Conservation (phyloP, 2,888 invertebrate genomes). For the Acrocyrtus sp. region DNA sequence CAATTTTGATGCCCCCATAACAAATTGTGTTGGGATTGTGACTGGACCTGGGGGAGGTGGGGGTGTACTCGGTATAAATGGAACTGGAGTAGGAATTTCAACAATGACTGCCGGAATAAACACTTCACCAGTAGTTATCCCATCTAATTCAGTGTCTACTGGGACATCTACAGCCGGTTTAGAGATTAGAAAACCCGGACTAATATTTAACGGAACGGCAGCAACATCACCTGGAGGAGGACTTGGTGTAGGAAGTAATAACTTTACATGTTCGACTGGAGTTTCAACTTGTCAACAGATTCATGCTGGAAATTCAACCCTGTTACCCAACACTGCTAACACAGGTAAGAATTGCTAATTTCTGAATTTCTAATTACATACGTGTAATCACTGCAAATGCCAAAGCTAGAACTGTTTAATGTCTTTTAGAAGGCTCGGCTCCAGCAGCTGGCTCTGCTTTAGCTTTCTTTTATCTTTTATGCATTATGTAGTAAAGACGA, state of each 20-base stretch:
- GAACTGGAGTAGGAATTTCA: conserved; percentile 26
- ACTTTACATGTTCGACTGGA: conserved; percentile 24
- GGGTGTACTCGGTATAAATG: conserved; percentile 20
- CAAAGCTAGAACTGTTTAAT: too few species aligned
- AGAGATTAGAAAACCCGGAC: conserved; percentile 29
- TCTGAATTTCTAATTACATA: not conserved
- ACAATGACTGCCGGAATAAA: conserved; percentile 26
- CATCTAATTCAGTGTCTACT: conserved; percentile 36
- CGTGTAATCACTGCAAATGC: too few species aligned
- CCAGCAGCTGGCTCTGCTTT: too few species aligned
- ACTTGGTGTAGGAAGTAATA: conserved; percentile 15
- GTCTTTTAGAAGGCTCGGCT: too few species aligned
- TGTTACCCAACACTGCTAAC: conserved; percentile 6
- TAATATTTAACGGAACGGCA: conserved; percentile 29
- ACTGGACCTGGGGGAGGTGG: conserved; percentile 10
- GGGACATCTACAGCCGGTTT: conserved; percentile 36
- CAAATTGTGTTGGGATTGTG: conserved; percentile 12
- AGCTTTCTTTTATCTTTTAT: too few species aligned
- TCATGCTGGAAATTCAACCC: conserved; percentile 21
- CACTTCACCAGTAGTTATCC: conserved; percentile 25
- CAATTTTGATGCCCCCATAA: conserved; percentile 21
- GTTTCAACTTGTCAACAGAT: conserved; percentile 33
- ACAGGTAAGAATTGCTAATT: conserved; percentile 13
- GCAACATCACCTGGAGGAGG: conserved; percentile 17
- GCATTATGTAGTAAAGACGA: too few species aligned